Conservation (phyloP, 1,140 invertebrate genomes). For the Acromyrmex heyeri region DNA sequence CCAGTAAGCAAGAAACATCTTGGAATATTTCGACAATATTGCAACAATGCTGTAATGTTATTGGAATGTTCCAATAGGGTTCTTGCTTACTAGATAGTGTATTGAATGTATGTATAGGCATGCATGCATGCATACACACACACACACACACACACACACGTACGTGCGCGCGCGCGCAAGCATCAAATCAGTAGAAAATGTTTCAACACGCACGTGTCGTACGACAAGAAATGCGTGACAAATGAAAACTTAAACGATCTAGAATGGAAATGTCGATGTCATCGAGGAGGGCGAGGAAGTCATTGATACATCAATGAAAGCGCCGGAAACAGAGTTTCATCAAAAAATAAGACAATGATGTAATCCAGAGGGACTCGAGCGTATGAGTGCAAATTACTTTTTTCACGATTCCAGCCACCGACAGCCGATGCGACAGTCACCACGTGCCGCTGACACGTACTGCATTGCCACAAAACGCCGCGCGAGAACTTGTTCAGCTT, state of each 20-base stretch:
- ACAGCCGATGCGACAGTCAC: constrained; percentile 71
- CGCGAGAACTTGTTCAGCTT: constrained; percentile 77
- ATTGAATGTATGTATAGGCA: constrained; percentile 1
- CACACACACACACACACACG: no score
- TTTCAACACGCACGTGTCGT: background rate
- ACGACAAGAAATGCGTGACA: background rate
- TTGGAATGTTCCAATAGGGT: no score
- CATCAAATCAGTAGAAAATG: background rate
- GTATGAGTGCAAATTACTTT: constrained; percentile 77
- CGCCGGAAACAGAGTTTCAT: background rate
- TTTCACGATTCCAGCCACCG: constrained; percentile 75
- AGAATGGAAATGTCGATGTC: background rate
- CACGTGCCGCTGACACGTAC: constrained; percentile 76
- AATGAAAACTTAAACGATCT: background rate
- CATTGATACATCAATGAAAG: background rate
- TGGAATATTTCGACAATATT: no score
- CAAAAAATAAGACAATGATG: constrained; percentile 73
- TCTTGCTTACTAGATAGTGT: background rate
- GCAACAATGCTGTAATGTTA: no score
- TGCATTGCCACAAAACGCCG: constrained; percentile 72
- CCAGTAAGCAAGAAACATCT: no score
- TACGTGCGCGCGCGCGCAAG: no score
- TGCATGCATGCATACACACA: no score
- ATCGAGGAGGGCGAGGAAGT: background rate
- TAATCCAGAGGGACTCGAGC: constrained; percentile 68